Conservation (phyloP, 2,888 invertebrate genomes). For the Spodoptera exigua region DNA sequence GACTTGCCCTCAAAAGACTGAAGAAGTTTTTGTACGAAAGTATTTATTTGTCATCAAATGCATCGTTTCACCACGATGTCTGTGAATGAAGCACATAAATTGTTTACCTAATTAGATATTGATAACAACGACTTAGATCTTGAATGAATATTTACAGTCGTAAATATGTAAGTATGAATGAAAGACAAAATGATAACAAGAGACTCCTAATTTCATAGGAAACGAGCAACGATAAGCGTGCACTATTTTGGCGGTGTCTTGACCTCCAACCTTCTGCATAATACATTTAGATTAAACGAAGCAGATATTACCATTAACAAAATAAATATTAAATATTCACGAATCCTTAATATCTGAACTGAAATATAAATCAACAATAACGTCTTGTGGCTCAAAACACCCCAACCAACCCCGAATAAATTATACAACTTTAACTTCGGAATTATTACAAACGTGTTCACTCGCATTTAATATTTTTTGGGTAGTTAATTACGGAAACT, state of each 20-base stretch:
- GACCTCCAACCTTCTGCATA: slow-evolving; percentile 53
- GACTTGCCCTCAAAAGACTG: no score
- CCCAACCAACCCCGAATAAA: slow-evolving; percentile 23
- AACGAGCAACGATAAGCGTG: slow-evolving; percentile 50
- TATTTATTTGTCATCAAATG: no score
- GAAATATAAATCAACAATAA: slow-evolving; percentile 32
- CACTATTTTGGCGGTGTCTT: slow-evolving; percentile 53
- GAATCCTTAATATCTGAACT: slow-evolving; percentile 30
- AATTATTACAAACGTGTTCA: slow-evolving; percentile 28
- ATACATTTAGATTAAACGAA: slow-evolving; percentile 45
- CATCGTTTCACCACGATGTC: no score
- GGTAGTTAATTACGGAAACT: slow-evolving; percentile 25
- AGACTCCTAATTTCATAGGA: slow-evolving; percentile 39
- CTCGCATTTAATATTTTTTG: slow-evolving; percentile 28
- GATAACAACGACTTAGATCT: slow-evolving; percentile 7
- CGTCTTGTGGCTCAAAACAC: slow-evolving; percentile 32
- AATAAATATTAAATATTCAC: slow-evolving; percentile 40
- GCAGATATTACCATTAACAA: slow-evolving; percentile 25
- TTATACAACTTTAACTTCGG: slow-evolving; percentile 5
- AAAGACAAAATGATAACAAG: slow-evolving; percentile 28
- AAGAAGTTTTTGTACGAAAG: no score
- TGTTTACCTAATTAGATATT: no score
- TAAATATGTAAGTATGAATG: slow-evolving; percentile 22
- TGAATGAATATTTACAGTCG: slow-evolving; percentile 1
- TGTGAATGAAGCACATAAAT: no score